Percentiles rank a stretch among this genome's conserved stretches.
Evolutionary conservation across 2,888 invertebrate species (phyloP).

Genomic region (Chaetoderma sp.): DNA sequence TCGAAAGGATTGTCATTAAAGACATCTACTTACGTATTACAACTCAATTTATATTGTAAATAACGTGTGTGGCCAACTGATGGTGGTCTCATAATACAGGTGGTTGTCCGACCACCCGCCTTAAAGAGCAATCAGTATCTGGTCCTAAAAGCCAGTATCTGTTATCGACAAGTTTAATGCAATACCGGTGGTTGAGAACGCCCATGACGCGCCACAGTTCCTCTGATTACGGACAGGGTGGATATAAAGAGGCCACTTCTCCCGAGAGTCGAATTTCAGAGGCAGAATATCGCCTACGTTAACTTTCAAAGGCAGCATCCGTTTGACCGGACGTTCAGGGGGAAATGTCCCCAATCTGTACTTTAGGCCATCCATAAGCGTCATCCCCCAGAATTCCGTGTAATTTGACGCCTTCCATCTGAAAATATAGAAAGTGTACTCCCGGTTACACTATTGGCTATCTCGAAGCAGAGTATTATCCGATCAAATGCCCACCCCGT

Average conservation of each 20-base stretch:
- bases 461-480: too few relatives aligned
- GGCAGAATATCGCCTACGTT: conserved; percentile 71
- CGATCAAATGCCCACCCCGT: too few relatives aligned
- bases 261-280: conserved; percentile 80
- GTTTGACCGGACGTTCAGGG: conserved; percentile 70
- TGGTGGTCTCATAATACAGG: too few relatives aligned
- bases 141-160: too few relatives aligned
- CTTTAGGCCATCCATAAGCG: conserved; percentile 82
- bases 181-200: conserved; percentile 81
- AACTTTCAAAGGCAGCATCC: conserved; percentile 59
- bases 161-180: too few relatives aligned
- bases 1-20: too few relatives aligned
- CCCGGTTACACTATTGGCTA: too few relatives aligned
- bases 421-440: conserved; percentile 45
- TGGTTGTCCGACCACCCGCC: too few relatives aligned
- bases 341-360: conserved; percentile 80
- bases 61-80: too few relatives aligned
- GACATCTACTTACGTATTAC: too few relatives aligned
- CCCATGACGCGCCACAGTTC: conserved; percentile 93
- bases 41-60: too few relatives aligned
- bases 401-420: conserved; percentile 88
- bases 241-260: conserved; percentile 81
- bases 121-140: too few relatives aligned
- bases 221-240: conserved; percentile 76
- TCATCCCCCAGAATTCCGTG: conserved; percentile 85